Base-by-base conservation (phyloP, 2,888 invertebrate species). In the Hirtodrosophila histrioides region DNA sequence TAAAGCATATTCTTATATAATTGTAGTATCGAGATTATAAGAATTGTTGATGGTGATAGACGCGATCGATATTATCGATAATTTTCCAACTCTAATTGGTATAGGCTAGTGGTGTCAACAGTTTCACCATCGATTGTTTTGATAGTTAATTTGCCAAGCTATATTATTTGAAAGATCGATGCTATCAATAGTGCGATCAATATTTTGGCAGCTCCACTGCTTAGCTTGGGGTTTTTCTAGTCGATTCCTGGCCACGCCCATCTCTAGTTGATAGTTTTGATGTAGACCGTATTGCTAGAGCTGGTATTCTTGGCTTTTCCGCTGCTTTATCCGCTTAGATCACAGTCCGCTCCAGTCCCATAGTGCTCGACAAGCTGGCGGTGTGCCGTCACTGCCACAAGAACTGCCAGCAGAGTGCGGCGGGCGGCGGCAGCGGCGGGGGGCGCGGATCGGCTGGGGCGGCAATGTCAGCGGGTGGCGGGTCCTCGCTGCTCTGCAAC, bases 371-470 rank as follows among this genome's bases (percentile, higher is more conserved):
- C 91, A 94, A 94, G 60, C 93, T 95, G 86, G 94, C 95, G 55
- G 94, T 96, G 56, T 96, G 96, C 92, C 94, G 95, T 75, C 95
- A 95, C 91, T 96, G 96, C 92, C 96, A 95, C 88, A 95, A 95
- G 92, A 95, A 95, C 88, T 96, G 95, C 92, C 93, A 91, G 61
- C 89, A 90, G 55, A 78, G 62, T 33, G 69, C 69, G 2, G 51
- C 62, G 4, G 60, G 37, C 0, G 57, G 55, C 27, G 50, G 37
- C 0, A 55, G 55, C 27, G 50, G 58, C 31, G 60, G 36, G n/a
- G 68, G 67, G 11, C 17, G 67, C 27, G 51, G 62, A 8, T 45
- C 29, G 17, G 49, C 56, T 40, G 68, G 44, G 23, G 49, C 40
- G 43, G 35, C 33, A 31, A 31, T 31, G 1, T 29, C 57, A 41